A percentile compares a stretch with the other conserved stretches of the same genome.
Evolutionary conservation across 1,140 invertebrate genomes (phyloP).

Genomic region (Bilobella aurantiaca): DNA sequence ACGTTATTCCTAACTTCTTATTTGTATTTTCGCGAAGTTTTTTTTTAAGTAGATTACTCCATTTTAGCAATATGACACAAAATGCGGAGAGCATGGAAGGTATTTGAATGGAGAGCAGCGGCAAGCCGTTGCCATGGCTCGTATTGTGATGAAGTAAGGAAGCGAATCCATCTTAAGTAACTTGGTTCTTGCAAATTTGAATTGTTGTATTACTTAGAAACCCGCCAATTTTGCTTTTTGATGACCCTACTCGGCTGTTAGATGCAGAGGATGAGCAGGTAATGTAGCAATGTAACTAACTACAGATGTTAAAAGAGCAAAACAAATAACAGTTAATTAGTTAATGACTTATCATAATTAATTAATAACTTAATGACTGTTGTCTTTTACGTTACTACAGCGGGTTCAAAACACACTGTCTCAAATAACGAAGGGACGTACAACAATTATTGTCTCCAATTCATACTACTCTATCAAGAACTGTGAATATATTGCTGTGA

Average conservation of each 20-base stretch:
- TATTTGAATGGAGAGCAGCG: background rate
- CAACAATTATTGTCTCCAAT: constrained; percentile 45
- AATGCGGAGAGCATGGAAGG: background rate
- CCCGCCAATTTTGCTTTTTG: background rate
- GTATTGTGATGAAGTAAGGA: background rate
- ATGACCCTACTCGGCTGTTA: background rate
- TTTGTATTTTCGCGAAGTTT: no score
- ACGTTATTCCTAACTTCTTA: background rate
- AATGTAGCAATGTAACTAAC: no score
- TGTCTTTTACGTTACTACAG: no score
- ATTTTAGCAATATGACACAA: background rate
- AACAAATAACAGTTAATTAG: no score
- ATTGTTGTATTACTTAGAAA: background rate
- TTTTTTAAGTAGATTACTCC: background rate
- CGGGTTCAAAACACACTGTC: background rate
- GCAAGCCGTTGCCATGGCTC: background rate
- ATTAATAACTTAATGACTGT: no score
- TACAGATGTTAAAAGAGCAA: no score
- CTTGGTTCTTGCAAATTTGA: background rate
- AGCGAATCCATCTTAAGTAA: background rate
- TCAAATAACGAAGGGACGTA: constrained; percentile 39
- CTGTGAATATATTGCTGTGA: constrained; percentile 42
- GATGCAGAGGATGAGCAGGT: constrained; percentile 3
- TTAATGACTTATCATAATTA: no score
- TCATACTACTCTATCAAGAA: constrained; percentile 42